phyloP scores from a whole-genome alignment of 2,113 vertebrate genomes.

The Nematolebias whitei region DNA sequence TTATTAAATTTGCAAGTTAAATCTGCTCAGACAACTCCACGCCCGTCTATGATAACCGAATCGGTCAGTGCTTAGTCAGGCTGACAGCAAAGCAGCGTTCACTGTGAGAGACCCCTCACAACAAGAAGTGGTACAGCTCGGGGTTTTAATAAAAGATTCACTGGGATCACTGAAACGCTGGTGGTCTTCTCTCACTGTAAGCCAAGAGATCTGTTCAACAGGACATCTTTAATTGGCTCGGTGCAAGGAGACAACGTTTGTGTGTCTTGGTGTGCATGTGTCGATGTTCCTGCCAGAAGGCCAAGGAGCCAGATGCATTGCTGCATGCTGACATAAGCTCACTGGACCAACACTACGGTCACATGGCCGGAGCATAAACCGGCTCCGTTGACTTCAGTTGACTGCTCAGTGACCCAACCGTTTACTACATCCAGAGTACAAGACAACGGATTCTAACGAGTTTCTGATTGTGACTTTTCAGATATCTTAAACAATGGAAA shows the following conservation, averaged over 20 bases:
- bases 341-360: slow-evolving; percentile 50
- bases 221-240: slow-evolving; percentile 54
- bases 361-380: slow-evolving; percentile 54
- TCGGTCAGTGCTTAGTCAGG: slow-evolving; percentile 39
- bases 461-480: too few relatives aligned
- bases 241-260: too few relatives aligned
- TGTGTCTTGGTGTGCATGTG: slow-evolving; percentile 9
- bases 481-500: too few relatives aligned
- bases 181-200: slow-evolving; percentile 20
- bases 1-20: slow-evolving; percentile 5
- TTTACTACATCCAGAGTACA: slow-evolving; percentile 38
- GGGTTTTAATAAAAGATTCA: slow-evolving; percentile 27
- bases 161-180: slow-evolving; percentile 12
- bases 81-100: slow-evolving; percentile 10
- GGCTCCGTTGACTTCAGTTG: slow-evolving; percentile 50
- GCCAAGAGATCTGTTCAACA: slow-evolving; percentile 49
- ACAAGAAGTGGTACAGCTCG: slow-evolving; percentile 21
- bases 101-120: slow-evolving; percentile 4
- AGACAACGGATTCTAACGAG: too few relatives aligned
- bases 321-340: slow-evolving; percentile 53
- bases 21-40: slow-evolving; percentile 9
- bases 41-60: slow-evolving; percentile 12
- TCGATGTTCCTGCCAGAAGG: slow-evolving; percentile 44
- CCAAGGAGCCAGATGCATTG: slow-evolving; percentile 59
- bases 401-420: slow-evolving; percentile 25